Evolutionary conservation across 2,797 vertebrate genomes (phyloP), one percentile per base, ranked within the genome.

Genomic region (Mareca penelope): DNA sequence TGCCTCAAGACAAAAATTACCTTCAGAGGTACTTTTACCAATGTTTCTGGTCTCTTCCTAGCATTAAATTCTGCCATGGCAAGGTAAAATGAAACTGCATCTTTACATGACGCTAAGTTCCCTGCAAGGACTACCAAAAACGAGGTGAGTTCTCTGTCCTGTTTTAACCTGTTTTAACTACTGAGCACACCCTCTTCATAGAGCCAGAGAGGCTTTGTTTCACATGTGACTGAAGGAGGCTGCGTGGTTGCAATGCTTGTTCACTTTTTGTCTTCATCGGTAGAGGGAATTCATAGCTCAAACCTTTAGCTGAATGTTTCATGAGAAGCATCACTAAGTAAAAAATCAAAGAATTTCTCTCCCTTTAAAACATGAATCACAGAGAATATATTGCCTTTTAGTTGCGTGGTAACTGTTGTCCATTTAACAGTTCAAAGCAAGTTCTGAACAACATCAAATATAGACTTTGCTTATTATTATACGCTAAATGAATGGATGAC

Each of bases 381-480:
- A 8, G 52, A 22, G 23, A 76, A 80, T 23, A 60, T 85, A 65
- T 21, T 6, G 7, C 61, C n/a, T 88, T 94, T 89, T 71, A 37
- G n/a, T 83, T 92, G 31, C 37, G 16, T 37, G 56, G 31, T 68
- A 95, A 89, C 84, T 85, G 61, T 88, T 96, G 87, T 92, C 39
- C 55, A 57, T 88, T 88, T 94, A 86, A 71, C n/a, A 71, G 72
- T 65, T 92, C 86, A 94, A 93, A 92, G 37, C 33, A 93, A 94
- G 52, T 89, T 89, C 84, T 80, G 56, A 93, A 64, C 70, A 75
- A 44, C 71, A 80, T 71, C 19, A 87, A n/a, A 88, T 70, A 75
- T 6, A 92, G 57, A 35, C 26, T 84, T 80, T 83, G 50, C 48
- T 79, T 91, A 65, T 94, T 76, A 79, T 83, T 93, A 67, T 28